Evolutionary conservation across 2,888 invertebrate genomes (phyloP).

Genomic region (Rotaria sp.): DNA sequence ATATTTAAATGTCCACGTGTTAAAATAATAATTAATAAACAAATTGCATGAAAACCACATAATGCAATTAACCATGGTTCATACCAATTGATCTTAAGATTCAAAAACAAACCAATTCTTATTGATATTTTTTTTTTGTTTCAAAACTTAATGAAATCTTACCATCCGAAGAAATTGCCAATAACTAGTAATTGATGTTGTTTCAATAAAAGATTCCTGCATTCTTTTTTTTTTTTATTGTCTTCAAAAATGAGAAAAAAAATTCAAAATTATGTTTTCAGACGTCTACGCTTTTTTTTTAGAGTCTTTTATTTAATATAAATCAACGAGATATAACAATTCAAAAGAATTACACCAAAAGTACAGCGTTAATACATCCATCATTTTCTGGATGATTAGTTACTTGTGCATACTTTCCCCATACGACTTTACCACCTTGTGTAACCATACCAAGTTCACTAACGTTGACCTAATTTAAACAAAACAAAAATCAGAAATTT

Average conservation of each 20-base stretch:
- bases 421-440: conserved; percentile 95
- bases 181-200: background rate
- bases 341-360: conserved; percentile 68
- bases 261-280: background rate
- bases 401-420: conserved; percentile 99
- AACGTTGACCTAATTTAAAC: conserved; percentile 66
- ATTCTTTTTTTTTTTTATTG: background rate
- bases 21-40: conserved; percentile 44
- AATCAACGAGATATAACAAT: background rate
- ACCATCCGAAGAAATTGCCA: background rate
- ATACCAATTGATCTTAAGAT: conserved; percentile 47
- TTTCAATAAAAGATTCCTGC: background rate
- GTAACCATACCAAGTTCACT: conserved; percentile 96
- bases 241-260: background rate
- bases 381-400: conserved; percentile 99
- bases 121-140: background rate
- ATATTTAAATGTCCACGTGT: conserved; percentile 41
- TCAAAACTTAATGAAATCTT: background rate
- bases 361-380: conserved; percentile 95
- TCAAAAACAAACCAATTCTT: background rate
- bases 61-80: conserved; percentile 48
- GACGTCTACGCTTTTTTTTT: background rate
- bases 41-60: conserved; percentile 46
- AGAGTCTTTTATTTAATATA: background rate
- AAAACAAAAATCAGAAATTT: background rate